phyloP scores from a whole-genome alignment of 1,140 invertebrate genomes.

The Tyrophagus putrescentiae region DNA sequence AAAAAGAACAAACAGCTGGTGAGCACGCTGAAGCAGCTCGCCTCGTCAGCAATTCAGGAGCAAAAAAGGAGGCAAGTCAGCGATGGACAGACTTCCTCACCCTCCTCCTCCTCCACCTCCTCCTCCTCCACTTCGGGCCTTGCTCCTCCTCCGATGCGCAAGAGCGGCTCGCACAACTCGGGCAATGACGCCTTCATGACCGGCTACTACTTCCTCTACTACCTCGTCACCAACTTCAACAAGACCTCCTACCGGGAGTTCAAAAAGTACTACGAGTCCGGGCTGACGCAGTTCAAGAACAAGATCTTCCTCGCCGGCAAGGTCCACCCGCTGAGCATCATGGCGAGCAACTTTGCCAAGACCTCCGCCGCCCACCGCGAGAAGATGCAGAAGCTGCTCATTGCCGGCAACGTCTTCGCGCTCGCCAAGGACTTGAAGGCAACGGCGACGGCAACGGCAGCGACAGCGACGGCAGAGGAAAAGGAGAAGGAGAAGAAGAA shows the following conservation, averaged over 20 bases:
- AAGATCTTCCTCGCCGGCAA: conserved; percentile 35
- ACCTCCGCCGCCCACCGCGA: conserved; percentile 6
- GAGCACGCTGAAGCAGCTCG: too few relatives aligned
- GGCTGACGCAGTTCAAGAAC: conserved; percentile 29
- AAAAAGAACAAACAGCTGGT: conserved; percentile 11
- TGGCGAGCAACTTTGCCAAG: conserved; percentile 32
- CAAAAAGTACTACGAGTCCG: conserved; percentile 22
- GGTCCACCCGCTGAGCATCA: conserved; percentile 32
- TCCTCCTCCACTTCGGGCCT: too few relatives aligned
- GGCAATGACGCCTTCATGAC: conserved; percentile 41
- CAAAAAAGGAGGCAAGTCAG: too few relatives aligned
- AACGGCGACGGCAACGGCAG: too few relatives aligned
- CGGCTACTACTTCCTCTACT: conserved; percentile 33
- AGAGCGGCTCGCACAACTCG: conserved; percentile 32
- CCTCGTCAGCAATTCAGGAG: too few relatives aligned
- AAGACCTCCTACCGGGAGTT: background rate
- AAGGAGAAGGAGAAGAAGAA: too few relatives aligned
- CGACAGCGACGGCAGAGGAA: too few relatives aligned
- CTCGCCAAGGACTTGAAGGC: too few relatives aligned
- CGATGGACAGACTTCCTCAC: too few relatives aligned
- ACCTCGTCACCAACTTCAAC: conserved; percentile 28
- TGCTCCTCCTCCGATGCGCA: background rate
- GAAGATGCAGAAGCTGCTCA: conserved; percentile 18
- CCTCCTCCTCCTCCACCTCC: too few relatives aligned
- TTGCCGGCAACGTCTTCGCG: too few relatives aligned